Evolutionary conservation across 2,797 vertebrate genomes (phyloP).

Genomic region (Sebastes cheni): DNA sequence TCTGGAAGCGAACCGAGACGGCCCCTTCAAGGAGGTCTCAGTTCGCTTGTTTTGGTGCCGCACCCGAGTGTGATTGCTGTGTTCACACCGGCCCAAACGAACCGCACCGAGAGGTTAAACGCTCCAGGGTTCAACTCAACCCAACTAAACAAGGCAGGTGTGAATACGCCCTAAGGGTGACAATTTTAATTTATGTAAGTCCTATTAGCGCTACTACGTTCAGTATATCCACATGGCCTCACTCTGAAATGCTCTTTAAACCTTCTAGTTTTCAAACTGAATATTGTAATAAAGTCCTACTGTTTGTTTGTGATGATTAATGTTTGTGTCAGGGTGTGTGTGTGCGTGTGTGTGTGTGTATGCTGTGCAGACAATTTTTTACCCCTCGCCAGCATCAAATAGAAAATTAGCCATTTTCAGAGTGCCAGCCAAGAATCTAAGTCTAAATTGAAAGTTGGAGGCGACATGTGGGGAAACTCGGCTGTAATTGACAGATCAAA

Average conservation of each 20-base stretch:
- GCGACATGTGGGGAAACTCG: not conserved
- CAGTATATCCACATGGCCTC: not conserved
- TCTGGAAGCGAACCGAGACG: too few relatives aligned
- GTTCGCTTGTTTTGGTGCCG: too few relatives aligned
- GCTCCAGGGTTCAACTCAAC: too few relatives aligned
- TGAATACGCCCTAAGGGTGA: too few relatives aligned
- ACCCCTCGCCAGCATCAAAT: not conserved
- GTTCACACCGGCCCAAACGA: too few relatives aligned
- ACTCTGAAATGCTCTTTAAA: not conserved
- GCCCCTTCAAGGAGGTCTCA: too few relatives aligned
- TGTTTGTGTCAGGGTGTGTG: not conserved
- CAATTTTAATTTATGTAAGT: not conserved
- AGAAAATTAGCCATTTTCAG: conserved; percentile 1
- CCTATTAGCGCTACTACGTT: not conserved
- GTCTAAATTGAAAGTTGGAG: conserved; percentile 2
- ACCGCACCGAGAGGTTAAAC: too few relatives aligned
- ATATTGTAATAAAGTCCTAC: not conserved
- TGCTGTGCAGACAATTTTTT: not conserved
- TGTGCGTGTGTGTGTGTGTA: not conserved
- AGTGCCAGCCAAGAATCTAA: not conserved
- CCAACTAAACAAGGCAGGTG: too few relatives aligned
- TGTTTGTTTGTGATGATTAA: not conserved
- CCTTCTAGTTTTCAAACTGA: not conserved
- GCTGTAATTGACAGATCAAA: conserved; percentile 47
- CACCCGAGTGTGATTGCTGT: too few relatives aligned